Base-by-base conservation (phyloP, 2,888 invertebrate species). In the Erynnis tages region DNA sequence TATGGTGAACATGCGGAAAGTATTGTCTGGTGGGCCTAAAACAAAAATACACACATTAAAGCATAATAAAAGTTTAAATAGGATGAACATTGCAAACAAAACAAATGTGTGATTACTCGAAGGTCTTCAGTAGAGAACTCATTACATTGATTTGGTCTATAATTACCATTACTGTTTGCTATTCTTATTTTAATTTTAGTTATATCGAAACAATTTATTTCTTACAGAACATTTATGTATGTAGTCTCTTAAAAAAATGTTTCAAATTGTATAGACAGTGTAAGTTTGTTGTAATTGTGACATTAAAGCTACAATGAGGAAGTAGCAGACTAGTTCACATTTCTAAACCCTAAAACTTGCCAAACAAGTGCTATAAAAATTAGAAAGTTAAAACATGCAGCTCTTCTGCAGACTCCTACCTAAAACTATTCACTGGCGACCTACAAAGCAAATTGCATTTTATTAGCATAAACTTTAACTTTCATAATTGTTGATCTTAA, bases 1-100 rank as follows among this genome's bases (percentile, higher is more conserved):
- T 97, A 97, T 62, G 97, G 96, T 90, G 97, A 97, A 90, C 97
- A 97, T 70, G 97, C 97, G 58, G 97, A 97, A 67, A 97, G 91
- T 86, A 97, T 96, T 66, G 96, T 96, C 91, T 97, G 96, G 90
- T 97, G 97, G 76, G 97, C 97, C 93, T 94, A 90, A 64, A 93
- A 91, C 75, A 82, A 79, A 52, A 61, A 59, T 1, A 16, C 16
- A 32, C 32, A 53, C 58, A 53, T 37, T 54, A 53, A n/a, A 7
- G 11, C 11, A 57, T 58, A 50, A 59, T 93, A 89, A 63, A 92
- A 90, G 69, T 75, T 74, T 59, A 61, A 66, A 63, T 64, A 65
- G 58, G 25, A 34, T 47, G 58, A 21, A 49, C 62, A 62, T 68
- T 60, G 63, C 54, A 65, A 62, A 76, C 77, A 76, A 75, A 73